A percentile compares a stretch with the other conserved stretches of the same genome.
These are phyloP conservation scores for Danionella dracula DNA, from an alignment of 2,797 vertebrate species.

Conservation along the genomic window DNA sequence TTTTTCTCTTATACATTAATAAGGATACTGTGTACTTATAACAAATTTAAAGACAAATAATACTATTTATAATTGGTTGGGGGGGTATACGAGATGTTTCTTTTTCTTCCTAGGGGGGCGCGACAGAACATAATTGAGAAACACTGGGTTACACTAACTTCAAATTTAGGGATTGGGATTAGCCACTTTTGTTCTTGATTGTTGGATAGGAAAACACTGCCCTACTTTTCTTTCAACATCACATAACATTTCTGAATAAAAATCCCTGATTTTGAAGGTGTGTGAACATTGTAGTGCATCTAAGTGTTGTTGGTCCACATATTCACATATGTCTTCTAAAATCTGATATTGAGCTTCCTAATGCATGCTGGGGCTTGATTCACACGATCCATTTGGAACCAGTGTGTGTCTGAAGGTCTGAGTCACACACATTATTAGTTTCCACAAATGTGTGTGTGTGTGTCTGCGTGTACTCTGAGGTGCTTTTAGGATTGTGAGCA, in stretches of 20 bases:
- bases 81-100: no score
- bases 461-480: background rate
- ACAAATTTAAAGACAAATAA: no score
- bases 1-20: no score
- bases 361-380: slow-evolving; percentile 51
- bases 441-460: background rate
- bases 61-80: no score
- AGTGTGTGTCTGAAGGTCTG: slow-evolving; percentile 1
- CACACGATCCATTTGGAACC: slow-evolving; percentile 47
- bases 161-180: no score
- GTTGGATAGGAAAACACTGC: background rate
- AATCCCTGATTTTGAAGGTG: no score
- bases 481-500: background rate
- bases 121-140: no score
- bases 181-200: background rate
- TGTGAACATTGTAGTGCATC: background rate
- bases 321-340: slow-evolving; percentile 58
- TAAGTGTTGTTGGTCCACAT: slow-evolving; percentile 6
- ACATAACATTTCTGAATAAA: no score
- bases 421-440: slow-evolving; percentile 21
- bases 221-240: no score
- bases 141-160: no score
- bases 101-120: no score
- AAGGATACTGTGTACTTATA: no score
- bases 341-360: slow-evolving; percentile 49